Evolutionary conservation across 30 jellyfish, hydroid and myxozoan species (phyloP).

Genomic region (Turritopsis rubra): DNA sequence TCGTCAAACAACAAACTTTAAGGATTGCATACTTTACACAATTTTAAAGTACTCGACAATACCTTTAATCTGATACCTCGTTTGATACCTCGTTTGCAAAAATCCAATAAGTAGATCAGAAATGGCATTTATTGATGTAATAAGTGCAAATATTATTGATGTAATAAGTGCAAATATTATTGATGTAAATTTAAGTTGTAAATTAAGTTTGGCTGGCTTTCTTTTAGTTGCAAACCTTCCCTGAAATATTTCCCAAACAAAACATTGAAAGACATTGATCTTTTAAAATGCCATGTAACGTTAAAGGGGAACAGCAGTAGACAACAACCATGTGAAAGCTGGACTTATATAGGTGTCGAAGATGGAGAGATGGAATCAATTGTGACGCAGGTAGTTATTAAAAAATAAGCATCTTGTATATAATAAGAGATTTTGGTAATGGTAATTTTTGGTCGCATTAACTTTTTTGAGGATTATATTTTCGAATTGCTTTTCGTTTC

Average conservation of each 20-base stretch:
- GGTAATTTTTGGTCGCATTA: neutral
- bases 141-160: too few species aligned
- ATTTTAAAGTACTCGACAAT: too few species aligned
- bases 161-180: too few species aligned
- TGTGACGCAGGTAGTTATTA: neutral
- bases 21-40: too few species aligned
- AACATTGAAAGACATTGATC: neutral
- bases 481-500: neutral
- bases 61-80: too few species aligned
- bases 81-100: too few species aligned
- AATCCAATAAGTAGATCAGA: too few species aligned
- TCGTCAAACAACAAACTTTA: too few species aligned
- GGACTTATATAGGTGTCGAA: neutral
- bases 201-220: too few species aligned
- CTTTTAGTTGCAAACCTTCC: neutral
- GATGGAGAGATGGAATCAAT: conserved; percentile 8
- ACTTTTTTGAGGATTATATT: neutral
- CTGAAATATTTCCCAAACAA: neutral
- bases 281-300: neutral
- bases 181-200: too few species aligned
- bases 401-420: neutral
- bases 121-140: too few species aligned
- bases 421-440: too few species aligned
- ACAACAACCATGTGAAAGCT: neutral
- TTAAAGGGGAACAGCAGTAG: neutral